Evolutionary conservation across 2,113 vertebrate genomes (phyloP).

Genomic region (Agapornis roseicollis): DNA sequence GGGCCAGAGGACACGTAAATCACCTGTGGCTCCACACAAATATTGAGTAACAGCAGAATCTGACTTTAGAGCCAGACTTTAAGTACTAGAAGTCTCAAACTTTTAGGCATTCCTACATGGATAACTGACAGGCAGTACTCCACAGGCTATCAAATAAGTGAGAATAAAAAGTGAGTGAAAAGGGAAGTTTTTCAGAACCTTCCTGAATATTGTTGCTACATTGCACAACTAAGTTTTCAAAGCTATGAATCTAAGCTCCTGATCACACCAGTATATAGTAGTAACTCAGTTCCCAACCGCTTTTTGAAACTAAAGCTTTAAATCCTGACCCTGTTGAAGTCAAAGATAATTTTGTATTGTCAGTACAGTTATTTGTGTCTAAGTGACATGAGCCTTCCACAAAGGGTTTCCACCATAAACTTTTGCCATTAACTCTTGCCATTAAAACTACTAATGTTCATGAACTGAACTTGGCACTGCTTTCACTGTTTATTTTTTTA

Average conservation of each 20-base stretch:
- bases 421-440: neutral
- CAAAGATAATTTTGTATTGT: neutral
- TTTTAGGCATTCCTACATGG: neutral
- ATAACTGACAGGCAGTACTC: neutral
- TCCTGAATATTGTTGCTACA: neutral
- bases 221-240: neutral
- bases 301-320: neutral
- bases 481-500: neutral
- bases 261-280: neutral
- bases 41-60: neutral
- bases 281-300: neutral
- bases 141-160: neutral
- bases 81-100: neutral
- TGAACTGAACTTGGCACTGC: neutral
- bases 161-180: neutral
- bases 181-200: neutral
- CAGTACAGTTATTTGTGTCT: neutral
- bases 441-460: neutral
- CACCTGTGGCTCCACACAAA: neutral
- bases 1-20: neutral
- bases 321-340: neutral
- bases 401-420: neutral
- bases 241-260: neutral
- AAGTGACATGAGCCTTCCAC: neutral
- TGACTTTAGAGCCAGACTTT: neutral